Conservation (phyloP, 2,113 vertebrate genomes). For the Pampusana beccarii region DNA sequence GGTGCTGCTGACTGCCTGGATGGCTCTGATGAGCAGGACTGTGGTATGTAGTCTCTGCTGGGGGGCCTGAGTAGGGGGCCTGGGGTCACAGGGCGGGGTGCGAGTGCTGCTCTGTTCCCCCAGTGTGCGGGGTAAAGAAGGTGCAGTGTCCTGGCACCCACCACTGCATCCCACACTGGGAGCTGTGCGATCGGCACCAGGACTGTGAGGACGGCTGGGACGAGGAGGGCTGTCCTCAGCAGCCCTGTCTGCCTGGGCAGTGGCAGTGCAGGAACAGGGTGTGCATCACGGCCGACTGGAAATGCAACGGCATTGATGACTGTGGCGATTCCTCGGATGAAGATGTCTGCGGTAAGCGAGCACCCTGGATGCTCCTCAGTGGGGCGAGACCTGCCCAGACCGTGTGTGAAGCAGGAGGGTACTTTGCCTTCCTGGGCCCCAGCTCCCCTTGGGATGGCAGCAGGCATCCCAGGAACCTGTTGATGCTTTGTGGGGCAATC, state of each 20-base stretch:
- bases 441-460: background rate
- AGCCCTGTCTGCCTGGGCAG: conserved; percentile 78
- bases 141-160: conserved; percentile 76
- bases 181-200: conserved; percentile 75
- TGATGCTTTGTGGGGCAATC: background rate
- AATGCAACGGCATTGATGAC: conserved; percentile 86
- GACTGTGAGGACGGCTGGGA: conserved; percentile 83
- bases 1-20: conserved; percentile 85
- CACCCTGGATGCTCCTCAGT: background rate
- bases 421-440: background rate
- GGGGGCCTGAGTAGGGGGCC: rapidly evolving
- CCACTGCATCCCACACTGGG: conserved; percentile 74
- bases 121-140: conserved; percentile 75
- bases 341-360: conserved; percentile 68
- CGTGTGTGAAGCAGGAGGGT: background rate
- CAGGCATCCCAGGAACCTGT: background rate
- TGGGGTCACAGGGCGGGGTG: background rate
- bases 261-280: conserved; percentile 85
- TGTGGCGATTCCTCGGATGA: conserved; percentile 90
- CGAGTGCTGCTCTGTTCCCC: background rate
- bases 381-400: background rate
- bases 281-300: conserved; percentile 86
- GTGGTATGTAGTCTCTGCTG: conserved; percentile 66
- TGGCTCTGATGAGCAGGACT: conserved; percentile 88
- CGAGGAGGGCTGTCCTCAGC: conserved; percentile 74